Conservation (phyloP, 2,888 invertebrate species). For the Zaprionus obscuricornis region DNA sequence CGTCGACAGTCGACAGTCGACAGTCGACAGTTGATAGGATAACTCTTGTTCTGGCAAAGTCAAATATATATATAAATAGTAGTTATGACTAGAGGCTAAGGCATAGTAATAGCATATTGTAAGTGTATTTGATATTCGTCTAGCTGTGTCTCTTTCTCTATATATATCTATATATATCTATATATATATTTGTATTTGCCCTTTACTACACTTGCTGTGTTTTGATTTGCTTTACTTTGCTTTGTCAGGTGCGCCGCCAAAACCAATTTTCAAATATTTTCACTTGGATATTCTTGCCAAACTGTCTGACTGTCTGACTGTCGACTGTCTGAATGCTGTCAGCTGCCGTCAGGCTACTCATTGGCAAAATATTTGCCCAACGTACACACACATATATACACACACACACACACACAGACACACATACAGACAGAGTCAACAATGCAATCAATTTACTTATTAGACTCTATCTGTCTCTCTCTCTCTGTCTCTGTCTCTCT, state of each 20-base stretch:
- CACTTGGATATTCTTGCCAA: conserved; percentile 58
- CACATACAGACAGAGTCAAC: conserved; percentile 50
- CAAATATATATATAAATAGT: neutral
- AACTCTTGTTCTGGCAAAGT: neutral
- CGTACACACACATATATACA: conserved; percentile 36
- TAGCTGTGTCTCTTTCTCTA: conserved; percentile 2
- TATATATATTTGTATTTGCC: conserved; percentile 34
- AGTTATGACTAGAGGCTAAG: neutral
- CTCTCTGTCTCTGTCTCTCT: too few relatives aligned
- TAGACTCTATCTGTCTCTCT: conserved; percentile 17
- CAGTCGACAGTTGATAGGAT: neutral
- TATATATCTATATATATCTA: neutral
- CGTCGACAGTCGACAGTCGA: too few relatives aligned
- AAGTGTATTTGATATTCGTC: conserved; percentile 29
- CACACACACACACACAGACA: conserved; percentile 16
- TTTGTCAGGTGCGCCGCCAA: conserved; percentile 77
- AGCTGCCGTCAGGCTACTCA: conserved; percentile 58
- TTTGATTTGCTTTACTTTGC: conserved; percentile 61
- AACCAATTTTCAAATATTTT: conserved; percentile 82
- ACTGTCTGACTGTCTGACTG: conserved; percentile 20
- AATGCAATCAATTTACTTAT: conserved; percentile 68
- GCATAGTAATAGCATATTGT: too few relatives aligned
- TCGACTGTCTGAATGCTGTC: conserved; percentile 25
- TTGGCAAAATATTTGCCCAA: conserved; percentile 70
- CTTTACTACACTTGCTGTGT: conserved; percentile 14